A percentile compares a stretch with the other conserved stretches of the same genome.
These are phyloP conservation scores for Gymnothorax javanicus DNA, from an alignment of 2,797 vertebrate genomes.

Conservation along the genomic window DNA sequence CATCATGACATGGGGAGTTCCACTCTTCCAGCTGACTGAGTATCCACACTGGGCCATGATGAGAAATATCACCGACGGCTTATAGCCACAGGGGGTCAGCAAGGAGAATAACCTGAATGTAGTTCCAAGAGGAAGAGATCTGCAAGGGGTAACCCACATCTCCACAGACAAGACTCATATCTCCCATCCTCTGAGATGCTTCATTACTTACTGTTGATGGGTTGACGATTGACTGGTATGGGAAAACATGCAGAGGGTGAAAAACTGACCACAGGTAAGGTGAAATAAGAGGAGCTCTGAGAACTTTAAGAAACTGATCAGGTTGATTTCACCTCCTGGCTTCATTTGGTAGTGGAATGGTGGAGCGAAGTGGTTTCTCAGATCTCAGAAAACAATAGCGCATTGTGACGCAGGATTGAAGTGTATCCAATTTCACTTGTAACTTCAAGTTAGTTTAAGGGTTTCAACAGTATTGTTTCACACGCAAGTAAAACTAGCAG, in stretches of 20 bases:
- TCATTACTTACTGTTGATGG: background rate
- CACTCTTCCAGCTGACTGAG: slow-evolving; percentile 86
- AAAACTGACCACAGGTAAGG: background rate
- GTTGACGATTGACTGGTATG: background rate
- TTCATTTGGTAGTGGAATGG: slow-evolving; percentile 6
- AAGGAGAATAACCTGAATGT: background rate
- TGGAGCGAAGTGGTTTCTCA: background rate
- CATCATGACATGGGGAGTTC: slow-evolving; percentile 93
- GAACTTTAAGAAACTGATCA: slow-evolving; percentile 5
- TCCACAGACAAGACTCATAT: slow-evolving; percentile 25
- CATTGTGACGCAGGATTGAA: background rate
- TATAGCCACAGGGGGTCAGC: slow-evolving; percentile 56
- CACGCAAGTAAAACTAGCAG: background rate
- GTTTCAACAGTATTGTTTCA: background rate
- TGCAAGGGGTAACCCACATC: background rate
- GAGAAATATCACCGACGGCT: slow-evolving; percentile 77
- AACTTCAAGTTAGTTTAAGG: background rate
- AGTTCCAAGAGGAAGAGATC: slow-evolving; percentile 28
- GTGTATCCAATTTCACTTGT: background rate
- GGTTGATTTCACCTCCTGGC: slow-evolving; percentile 25
- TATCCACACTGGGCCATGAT: slow-evolving; percentile 87
- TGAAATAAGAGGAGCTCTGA: slow-evolving; percentile 1
- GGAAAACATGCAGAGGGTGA: background rate
- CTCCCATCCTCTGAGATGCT: slow-evolving; percentile 21
- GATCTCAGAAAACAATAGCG: slow-evolving; percentile 9